Evolutionary conservation across 1,140 invertebrate genomes (phyloP), one percentile per base, ranked within the genome.

Genomic region (Saccostrea echinata): DNA sequence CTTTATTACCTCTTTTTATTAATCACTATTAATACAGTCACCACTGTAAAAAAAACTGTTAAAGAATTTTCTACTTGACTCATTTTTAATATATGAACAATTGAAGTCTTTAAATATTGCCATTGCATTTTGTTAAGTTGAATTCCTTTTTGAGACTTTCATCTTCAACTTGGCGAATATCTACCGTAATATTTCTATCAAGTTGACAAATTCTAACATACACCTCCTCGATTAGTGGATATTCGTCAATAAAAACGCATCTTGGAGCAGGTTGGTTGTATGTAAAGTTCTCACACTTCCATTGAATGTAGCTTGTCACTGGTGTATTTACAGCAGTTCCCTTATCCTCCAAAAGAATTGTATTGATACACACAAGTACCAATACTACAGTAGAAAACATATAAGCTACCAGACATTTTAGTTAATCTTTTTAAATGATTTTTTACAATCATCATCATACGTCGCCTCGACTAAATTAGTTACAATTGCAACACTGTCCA

Each of bases 391-490:
- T 71, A 27, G 24, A 27, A 71, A 71, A 24, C 6, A 71, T 27
- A 71, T 71, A 71, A 12, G 24, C 11, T 27, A 27, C 8, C 21
- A 71, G 11, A 27, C 6, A 71, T 71, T 27, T 71, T 3, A 24
- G 64, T 71, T 71, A 27, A 24, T 27, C n/a, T 71, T 71, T n/a
- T 27, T 27, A 68, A 68, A 68, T 68, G 21, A 24, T 71, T 71
- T 71, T 71, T 71, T 71, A 30, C n/a, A 71, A 24, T 71, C 64
- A 71, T 71, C 64, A 24, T 71, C 64, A 71, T n/a, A 71, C 21
- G 11, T 27, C 12, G 64, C 64, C 27, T 71, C 64, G 4, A 71
- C n/a, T 71, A 71, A 71, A 71, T 71, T 71, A 71, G n/a, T 27
- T 24, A 71, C 64, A n/a, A 27, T n/a, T 24, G n/a, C 12, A 30